A percentile compares a stretch with the other conserved stretches of the same genome.
Conservation (phyloP, 2,797 vertebrate genomes). For the Enteromius argenteus region DNA sequence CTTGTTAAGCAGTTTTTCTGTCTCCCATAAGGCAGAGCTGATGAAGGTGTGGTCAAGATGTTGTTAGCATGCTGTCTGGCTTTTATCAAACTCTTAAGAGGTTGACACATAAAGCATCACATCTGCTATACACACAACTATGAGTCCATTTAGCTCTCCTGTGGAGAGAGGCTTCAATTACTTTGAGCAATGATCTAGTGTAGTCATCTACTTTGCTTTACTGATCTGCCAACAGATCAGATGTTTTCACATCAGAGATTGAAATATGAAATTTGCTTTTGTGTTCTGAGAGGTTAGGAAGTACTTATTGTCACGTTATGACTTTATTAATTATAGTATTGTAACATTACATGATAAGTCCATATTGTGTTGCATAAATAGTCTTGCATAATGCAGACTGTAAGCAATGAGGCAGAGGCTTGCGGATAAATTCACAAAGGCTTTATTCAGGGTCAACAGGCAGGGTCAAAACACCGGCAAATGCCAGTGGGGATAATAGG, state of each 20-base stretch:
- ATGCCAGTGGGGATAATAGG: too few species aligned
- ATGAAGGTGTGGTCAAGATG: background rate
- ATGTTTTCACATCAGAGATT: background rate
- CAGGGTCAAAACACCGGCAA: too few species aligned
- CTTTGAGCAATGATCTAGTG: background rate
- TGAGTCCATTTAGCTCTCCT: background rate
- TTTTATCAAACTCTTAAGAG: background rate
- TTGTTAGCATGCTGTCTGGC: conserved; percentile 15
- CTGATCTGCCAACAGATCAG: background rate
- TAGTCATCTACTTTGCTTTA: background rate
- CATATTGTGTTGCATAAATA: background rate
- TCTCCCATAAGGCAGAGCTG: background rate
- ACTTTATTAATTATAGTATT: background rate
- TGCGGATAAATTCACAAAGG: too few species aligned
- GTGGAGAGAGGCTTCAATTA: background rate
- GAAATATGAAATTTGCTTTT: conserved; percentile 1
- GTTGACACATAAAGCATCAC: background rate
- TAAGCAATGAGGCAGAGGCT: too few species aligned
- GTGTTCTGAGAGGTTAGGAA: background rate
- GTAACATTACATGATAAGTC: background rate
- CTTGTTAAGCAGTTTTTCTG: background rate
- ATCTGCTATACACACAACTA: background rate
- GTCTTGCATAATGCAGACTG: background rate
- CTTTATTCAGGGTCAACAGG: too few species aligned
- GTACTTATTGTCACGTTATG: background rate